These are phyloP conservation scores for Tautogolabrus adspersus DNA, from an alignment of 2,113 vertebrate genomes.

Conservation along the genomic window DNA sequence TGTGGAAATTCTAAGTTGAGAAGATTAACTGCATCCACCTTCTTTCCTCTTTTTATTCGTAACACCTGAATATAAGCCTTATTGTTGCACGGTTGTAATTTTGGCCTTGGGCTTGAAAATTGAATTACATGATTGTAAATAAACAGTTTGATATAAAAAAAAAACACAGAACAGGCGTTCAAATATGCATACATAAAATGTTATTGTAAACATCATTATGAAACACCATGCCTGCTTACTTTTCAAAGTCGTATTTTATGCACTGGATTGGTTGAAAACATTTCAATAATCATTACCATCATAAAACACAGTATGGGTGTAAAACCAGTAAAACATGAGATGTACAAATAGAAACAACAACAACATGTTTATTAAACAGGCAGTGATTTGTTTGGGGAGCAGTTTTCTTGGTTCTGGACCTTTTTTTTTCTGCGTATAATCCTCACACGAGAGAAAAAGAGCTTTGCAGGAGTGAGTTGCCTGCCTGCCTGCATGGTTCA, in stretches of 20 bases:
- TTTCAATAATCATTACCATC: slow-evolving; percentile 52
- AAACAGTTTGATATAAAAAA: background rate
- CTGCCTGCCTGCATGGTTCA: slow-evolving; percentile 56
- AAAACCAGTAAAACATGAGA: slow-evolving; percentile 36
- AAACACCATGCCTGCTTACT: slow-evolving; percentile 4
- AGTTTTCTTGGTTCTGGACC: slow-evolving; percentile 43
- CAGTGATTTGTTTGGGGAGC: slow-evolving; percentile 57
- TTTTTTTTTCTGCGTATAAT: slow-evolving; percentile 54
- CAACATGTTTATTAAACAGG: slow-evolving; percentile 53
- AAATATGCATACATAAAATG: slow-evolving; percentile 4
- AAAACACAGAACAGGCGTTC: slow-evolving; percentile 7
- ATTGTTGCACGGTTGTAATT: background rate
- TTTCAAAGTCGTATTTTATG: slow-evolving; percentile 37
- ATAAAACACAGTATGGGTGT: slow-evolving; percentile 54
- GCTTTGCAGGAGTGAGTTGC: slow-evolving; percentile 67
- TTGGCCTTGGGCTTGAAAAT: slow-evolving; percentile 7
- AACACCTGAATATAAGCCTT: background rate
- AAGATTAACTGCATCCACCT: background rate
- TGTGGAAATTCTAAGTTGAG: background rate
- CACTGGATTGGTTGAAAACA: slow-evolving; percentile 28
- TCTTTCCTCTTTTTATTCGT: slow-evolving; percentile 14
- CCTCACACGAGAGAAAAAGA: slow-evolving; percentile 49
- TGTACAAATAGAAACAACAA: slow-evolving; percentile 24
- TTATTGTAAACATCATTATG: slow-evolving; percentile 22
- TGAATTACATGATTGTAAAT: slow-evolving; percentile 12